These are phyloP conservation scores for Egretta garzetta DNA, from an alignment of 2,113 vertebrate genomes.

Conservation along the genomic window DNA sequence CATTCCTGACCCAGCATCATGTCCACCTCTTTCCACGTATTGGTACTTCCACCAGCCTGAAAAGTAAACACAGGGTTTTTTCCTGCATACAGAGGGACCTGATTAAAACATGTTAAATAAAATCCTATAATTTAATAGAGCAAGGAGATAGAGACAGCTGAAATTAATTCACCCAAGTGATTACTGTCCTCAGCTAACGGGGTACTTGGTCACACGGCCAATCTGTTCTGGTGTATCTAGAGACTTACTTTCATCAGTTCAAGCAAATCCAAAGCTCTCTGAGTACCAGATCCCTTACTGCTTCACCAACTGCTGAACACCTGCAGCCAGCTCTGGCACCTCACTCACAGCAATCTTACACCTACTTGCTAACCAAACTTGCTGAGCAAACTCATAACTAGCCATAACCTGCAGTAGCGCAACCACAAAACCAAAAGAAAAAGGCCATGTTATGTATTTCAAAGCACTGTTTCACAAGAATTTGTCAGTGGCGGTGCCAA, in stretches of 20 bases:
- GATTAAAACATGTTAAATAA: background rate
- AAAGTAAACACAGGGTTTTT: background rate
- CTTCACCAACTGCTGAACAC: background rate
- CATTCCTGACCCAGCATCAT: background rate
- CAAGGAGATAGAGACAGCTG: background rate
- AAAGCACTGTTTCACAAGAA: slow-evolving; percentile 31
- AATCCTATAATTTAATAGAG: background rate
- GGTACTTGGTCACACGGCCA: background rate
- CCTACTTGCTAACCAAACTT: background rate
- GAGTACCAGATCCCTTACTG: background rate
- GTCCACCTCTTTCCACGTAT: background rate
- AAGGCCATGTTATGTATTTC: background rate
- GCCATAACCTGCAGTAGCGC: background rate
- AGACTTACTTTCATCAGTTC: background rate
- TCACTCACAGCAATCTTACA: background rate
- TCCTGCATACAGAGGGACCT: fast-evolving
- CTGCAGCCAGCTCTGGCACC: background rate
- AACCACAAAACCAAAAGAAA: background rate
- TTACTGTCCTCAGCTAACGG: background rate
- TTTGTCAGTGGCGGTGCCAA: slow-evolving; percentile 32
- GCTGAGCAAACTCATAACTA: background rate
- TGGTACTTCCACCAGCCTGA: background rate
- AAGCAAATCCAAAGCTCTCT: background rate
- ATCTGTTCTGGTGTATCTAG: background rate
- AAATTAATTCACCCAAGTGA: background rate